Percentiles rank a stretch among this genome's conserved stretches.
phyloP scores from a whole-genome alignment of 2,113 vertebrate species.

The Gnathonemus longibarbis region DNA sequence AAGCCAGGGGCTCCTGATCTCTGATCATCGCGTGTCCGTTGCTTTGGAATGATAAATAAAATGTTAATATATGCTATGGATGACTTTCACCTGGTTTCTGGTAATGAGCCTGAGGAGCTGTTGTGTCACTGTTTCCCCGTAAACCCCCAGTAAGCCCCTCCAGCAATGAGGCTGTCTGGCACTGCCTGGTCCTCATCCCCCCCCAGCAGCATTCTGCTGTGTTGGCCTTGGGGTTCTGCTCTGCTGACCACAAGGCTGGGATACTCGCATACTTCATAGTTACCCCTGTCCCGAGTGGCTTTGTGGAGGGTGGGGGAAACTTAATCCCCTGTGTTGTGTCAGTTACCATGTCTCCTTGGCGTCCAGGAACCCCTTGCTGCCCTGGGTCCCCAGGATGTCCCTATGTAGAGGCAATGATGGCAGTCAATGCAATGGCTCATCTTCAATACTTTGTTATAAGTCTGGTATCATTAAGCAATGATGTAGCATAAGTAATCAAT shows the following conservation, averaged over 20 bases:
- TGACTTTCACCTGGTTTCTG: not conserved
- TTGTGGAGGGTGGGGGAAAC: not conserved
- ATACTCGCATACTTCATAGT: not conserved
- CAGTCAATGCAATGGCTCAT: not conserved
- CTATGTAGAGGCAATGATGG: slow-evolving; percentile 41
- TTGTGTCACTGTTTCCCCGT: not conserved
- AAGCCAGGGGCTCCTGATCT: not conserved
- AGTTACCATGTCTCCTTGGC: slow-evolving; percentile 62
- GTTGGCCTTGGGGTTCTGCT: not conserved
- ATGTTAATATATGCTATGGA: not conserved
- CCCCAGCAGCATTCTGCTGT: not conserved
- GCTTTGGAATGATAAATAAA: not conserved
- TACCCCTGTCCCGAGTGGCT: not conserved
- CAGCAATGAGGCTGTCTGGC: not conserved
- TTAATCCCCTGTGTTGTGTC: not conserved
- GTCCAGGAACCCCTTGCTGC: slow-evolving; percentile 61
- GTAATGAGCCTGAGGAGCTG: not conserved
- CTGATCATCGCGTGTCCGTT: not conserved
- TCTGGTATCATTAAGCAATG: not conserved
- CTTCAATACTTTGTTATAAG: not conserved
- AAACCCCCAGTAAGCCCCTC: not conserved
- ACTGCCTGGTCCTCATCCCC: not conserved
- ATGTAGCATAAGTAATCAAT: not conserved
- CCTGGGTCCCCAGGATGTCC: slow-evolving; percentile 67
- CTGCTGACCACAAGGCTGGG: not conserved